A percentile compares a stretch with the other conserved stretches of the same genome.
phyloP scores from a whole-genome alignment of 2,888 invertebrate genomes.

The Pteria penguin region DNA sequence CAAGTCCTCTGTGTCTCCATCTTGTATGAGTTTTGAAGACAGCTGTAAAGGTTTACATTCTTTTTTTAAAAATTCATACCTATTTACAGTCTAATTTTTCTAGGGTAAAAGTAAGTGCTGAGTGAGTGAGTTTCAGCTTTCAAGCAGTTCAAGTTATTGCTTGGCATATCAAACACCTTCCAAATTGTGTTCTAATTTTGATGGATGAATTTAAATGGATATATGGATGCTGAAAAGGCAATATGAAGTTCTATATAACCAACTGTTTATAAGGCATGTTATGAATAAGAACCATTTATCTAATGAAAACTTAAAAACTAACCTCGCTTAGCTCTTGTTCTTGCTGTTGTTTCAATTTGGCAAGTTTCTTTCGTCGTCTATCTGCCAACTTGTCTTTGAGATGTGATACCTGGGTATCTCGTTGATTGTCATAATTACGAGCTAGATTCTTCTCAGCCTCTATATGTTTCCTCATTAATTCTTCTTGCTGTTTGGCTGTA shows the following conservation, averaged over 20 bases:
- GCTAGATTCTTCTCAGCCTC: slow-evolving; percentile 60
- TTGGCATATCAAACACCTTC: no score
- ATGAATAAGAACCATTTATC: background rate
- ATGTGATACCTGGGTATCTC: slow-evolving; percentile 63
- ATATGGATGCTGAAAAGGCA: background rate
- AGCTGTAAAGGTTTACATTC: no score
- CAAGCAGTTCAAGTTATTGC: no score
- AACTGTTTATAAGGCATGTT: no score
- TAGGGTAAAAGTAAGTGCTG: no score
- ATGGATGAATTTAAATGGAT: no score
- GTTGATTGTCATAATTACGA: slow-evolving; percentile 55
- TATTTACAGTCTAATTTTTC: no score
- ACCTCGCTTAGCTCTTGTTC: slow-evolving; percentile 74
- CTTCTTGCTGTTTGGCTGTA: slow-evolving; percentile 58
- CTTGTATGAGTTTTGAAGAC: slow-evolving; percentile 70
- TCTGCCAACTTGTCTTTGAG: slow-evolving; percentile 68
- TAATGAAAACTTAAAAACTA: background rate
- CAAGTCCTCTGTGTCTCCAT: slow-evolving; percentile 71
- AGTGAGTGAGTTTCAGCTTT: no score
- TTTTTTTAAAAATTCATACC: no score
- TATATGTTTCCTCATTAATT: slow-evolving; percentile 63
- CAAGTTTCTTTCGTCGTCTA: slow-evolving; percentile 59
- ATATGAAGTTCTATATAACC: background rate
- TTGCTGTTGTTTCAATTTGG: slow-evolving; percentile 67
- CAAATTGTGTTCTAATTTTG: no score